Base-by-base conservation (phyloP, 2,113 vertebrate genomes). In the Pachypanchax playfairii region DNA sequence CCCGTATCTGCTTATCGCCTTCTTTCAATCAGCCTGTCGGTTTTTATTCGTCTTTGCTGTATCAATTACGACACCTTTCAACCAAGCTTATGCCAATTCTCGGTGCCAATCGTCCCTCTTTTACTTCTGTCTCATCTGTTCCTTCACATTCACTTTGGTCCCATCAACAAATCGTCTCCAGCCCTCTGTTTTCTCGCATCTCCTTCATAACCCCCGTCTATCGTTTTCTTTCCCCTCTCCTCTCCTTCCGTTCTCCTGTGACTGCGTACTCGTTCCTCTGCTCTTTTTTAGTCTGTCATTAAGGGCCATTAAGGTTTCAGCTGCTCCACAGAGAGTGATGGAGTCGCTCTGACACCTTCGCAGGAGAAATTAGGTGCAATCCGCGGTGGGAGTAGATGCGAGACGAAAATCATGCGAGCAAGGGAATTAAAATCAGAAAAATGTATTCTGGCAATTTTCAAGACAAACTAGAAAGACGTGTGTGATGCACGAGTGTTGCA, bases 171-270 rank as follows among this genome's bases (percentile, higher is more conserved):
- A 28, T 82, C 77, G 28, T 72, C 53, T 41, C 48, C 58, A 62
- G 48, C 21, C 29, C 41, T 49, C 50, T 70, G 74, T 83, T 85
- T 83, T 83, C 80, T 84, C 79, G 69, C 74, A 70, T 73, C 50
- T 53, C 70, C 72, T 57, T 73, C 48, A 18, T 56, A 54, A 35
- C 14, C 47, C n/a, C 33, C 41, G 43, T 60, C 54, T 41, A 49
- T 79, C 68, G 22, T 31, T 36, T 47, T 63, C 41, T 46, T 68
- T 43, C 41, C 54, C 2, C 39, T n/a, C 71, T 75, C 47, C 61
- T 73, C 70, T 61, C 63, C 68, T 62, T 31, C 35, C 14, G 2
- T 14, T 25, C 39, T 48, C 33, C 53, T n/a, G 10, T 47, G 20
- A 50, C 67, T 2, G 9, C 24, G n/a, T 31, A 51, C 18, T 47